Evolutionary conservation across 2,888 invertebrate genomes (phyloP).

Genomic region (Argyresthia albistria): DNA sequence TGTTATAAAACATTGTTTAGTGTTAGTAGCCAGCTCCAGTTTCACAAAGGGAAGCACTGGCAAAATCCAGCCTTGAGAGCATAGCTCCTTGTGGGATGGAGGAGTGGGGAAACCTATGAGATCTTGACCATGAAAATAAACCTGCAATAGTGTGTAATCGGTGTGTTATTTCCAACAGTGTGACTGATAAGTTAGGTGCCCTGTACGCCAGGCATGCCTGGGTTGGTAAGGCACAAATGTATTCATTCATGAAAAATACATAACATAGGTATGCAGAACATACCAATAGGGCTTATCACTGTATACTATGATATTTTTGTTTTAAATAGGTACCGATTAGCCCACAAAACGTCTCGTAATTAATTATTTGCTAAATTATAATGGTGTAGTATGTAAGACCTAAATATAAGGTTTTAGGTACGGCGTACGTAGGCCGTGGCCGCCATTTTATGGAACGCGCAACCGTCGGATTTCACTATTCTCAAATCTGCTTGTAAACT

Average conservation of each 20-base stretch:
- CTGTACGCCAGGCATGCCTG: too few relatives aligned
- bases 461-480: conserved; percentile 7
- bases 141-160: background rate
- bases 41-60: background rate
- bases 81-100: background rate
- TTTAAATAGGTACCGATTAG: background rate
- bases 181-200: too few relatives aligned
- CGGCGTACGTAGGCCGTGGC: conserved; percentile 11
- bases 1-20: background rate
- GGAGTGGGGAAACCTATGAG: background rate
- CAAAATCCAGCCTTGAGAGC: background rate
- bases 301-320: background rate
- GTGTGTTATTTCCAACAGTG: background rate
- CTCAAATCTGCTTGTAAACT: conserved; percentile 9
- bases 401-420: conserved; percentile 6
- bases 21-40: background rate
- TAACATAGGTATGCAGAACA: background rate
- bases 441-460: conserved; percentile 23
- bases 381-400: too few relatives aligned
- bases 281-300: too few relatives aligned
- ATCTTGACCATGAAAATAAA: background rate
- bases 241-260: background rate
- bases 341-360: background rate
- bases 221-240: too few relatives aligned
- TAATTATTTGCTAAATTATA: background rate